Percentiles rank a stretch among this genome's conserved stretches.
Conservation (phyloP, 2,113 vertebrate species). For the Chaenocephalus aceratus region DNA sequence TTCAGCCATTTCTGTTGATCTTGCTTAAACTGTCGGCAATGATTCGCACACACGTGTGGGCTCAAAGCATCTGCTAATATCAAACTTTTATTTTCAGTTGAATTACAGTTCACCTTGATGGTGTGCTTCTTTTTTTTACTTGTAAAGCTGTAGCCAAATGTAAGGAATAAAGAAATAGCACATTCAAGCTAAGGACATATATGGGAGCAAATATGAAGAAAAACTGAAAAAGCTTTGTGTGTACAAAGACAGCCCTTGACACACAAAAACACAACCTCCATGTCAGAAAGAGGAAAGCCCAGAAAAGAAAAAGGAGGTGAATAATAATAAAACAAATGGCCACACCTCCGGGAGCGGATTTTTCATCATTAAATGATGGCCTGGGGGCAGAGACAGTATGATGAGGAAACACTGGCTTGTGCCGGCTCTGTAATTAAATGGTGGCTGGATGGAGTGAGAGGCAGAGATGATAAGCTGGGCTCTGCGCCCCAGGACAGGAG, state of each 20-base stretch:
- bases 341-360: slow-evolving; percentile 64
- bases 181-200: slow-evolving; percentile 30
- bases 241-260: slow-evolving; percentile 27
- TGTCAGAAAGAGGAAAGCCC: slow-evolving; percentile 31
- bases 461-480: slow-evolving; percentile 71
- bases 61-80: slow-evolving; percentile 14
- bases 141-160: slow-evolving; percentile 28
- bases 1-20: slow-evolving; percentile 64
- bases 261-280: slow-evolving; percentile 35
- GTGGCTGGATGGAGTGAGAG: slow-evolving; percentile 65
- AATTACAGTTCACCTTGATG: slow-evolving; percentile 20
- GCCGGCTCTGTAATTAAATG: slow-evolving; percentile 81
- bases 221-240: slow-evolving; percentile 11
- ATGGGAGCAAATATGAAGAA: slow-evolving; percentile 37
- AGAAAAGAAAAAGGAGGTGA: slow-evolving; percentile 31
- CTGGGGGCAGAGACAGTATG: slow-evolving; percentile 57
- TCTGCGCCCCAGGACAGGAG: slow-evolving; percentile 64
- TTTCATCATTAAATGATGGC: slow-evolving; percentile 81
- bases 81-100: background rate
- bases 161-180: slow-evolving; percentile 35
- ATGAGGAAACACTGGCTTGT: slow-evolving; percentile 57
- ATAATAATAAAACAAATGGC: slow-evolving; percentile 63
- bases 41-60: slow-evolving; percentile 39
- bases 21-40: slow-evolving; percentile 43
- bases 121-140: background rate